Conservation (phyloP, 2,797 vertebrate species). For the Anas georgica region DNA sequence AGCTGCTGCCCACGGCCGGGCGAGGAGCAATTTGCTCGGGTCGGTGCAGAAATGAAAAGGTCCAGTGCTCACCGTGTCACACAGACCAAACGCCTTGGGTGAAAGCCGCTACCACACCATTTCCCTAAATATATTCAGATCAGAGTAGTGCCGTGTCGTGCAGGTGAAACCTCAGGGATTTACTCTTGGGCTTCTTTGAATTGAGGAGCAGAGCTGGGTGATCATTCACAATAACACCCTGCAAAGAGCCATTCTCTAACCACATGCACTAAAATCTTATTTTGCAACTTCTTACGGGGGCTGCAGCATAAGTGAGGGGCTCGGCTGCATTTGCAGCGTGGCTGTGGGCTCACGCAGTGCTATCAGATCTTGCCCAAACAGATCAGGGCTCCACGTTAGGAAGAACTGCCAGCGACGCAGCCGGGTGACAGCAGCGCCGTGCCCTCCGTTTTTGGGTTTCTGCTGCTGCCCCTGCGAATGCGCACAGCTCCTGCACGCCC, state of each 20-base stretch:
- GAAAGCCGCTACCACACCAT: background rate
- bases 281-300: background rate
- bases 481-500: fast-evolving
- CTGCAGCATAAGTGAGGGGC: background rate
- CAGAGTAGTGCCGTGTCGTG: background rate
- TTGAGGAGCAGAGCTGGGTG: background rate
- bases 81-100: background rate
- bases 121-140: background rate
- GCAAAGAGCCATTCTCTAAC: background rate
- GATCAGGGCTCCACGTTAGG: background rate
- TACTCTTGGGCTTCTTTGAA: background rate
- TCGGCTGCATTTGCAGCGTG: background rate
- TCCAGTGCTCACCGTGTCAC: no score
- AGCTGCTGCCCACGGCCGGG: no score
- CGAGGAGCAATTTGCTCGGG: no score
- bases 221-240: background rate
- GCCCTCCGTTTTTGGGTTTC: background rate
- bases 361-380: background rate
- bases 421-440: background rate
- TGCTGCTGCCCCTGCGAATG: background rate
- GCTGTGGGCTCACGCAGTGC: background rate
- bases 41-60: no score
- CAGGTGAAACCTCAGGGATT: background rate
- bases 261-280: fast-evolving
- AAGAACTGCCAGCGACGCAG: fast-evolving